These are phyloP conservation scores for Hemicentrotus pulcherrimus DNA, from an alignment of 35 echinoderm and acorn worm species.

Conservation along the genomic window DNA sequence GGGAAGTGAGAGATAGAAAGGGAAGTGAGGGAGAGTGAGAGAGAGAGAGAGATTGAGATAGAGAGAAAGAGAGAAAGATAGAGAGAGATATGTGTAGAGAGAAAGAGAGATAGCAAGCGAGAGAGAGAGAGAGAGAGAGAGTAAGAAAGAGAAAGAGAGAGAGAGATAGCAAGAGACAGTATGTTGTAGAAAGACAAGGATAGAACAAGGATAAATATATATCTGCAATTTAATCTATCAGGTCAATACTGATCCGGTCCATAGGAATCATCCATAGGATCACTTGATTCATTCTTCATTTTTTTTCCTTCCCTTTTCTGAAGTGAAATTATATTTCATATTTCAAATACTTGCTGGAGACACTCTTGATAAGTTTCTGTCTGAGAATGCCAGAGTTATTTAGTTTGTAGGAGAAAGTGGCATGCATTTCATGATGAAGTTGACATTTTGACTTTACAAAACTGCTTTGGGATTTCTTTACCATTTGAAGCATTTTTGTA, in stretches of 20 bases:
- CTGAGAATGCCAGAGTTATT: conserved; percentile 17
- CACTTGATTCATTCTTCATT: not conserved
- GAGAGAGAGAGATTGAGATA: not conserved
- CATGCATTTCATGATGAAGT: conserved; percentile 9
- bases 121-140: not conserved
- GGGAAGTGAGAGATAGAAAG: not conserved
- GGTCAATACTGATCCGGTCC: not conserved
- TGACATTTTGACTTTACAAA: conserved; percentile 6
- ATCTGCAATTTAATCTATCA: not conserved
- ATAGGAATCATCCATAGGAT: not conserved
- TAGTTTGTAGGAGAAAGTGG: not conserved
- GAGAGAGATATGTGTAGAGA: not conserved
- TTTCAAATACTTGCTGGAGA: conserved; percentile 3
- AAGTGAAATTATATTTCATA: conserved; percentile 15
- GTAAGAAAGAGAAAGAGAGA: not conserved
- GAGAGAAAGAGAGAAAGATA: not conserved
- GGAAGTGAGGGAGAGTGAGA: not conserved
- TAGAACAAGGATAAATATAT: not conserved
- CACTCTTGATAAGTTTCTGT: conserved; percentile 3
- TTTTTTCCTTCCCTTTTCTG: not conserved
- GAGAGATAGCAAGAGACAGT: not conserved
- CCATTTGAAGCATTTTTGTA: not conserved
- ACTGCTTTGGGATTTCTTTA: conserved; percentile 12
- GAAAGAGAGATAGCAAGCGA: too few relatives aligned
- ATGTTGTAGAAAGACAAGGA: not conserved